Base-by-base conservation (phyloP, 2,888 invertebrate species). In the Aethes cnicana region DNA sequence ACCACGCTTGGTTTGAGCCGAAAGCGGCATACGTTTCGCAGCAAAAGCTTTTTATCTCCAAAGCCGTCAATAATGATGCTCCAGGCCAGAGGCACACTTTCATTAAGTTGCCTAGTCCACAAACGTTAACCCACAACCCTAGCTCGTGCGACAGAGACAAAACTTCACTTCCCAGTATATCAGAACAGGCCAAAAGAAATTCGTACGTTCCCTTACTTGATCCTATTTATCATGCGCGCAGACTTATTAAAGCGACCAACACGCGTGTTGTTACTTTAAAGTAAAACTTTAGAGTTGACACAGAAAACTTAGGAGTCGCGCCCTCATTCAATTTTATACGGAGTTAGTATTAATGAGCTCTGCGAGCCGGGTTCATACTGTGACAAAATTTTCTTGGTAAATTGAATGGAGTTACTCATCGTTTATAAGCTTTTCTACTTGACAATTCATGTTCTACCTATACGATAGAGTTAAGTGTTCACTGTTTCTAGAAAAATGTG, bases 161-260 rank as follows among this genome's bases (percentile, higher is more conserved):
- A 39, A 49, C 8, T 30, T 16, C 28, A 16, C 9, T 18, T 44
- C 14, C 21, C n/a, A 33, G n/a, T 9, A 2, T 8, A 41, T 30
- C 16, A 35, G 48, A 55, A 36, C 52, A 18, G 48, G 57, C 55
- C 17, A 21, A 26, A 25, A 33, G 28, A 30, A 12, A 9, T 23
- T 60, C 56, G 60, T 65, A 72, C 60, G 70, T 66, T 69, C 72
- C 74, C 64, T 66, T 73, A 77, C 79, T 83, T 86, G 81, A 86
- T 87, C 84, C 84, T 84, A 84, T 87, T 87, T 86, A 84, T 84
- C 82, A 84, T 83, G 75, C 77, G 72, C 73, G 70, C 72, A 46
- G 77, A 80, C 82, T 86, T 85, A 88, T 87, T 87, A 85, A 87
- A 84, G 81, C 81, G 75, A 80, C 81, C 81, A 72, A 81, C 81